A percentile compares a stretch with the other conserved stretches of the same genome.
phyloP scores from a whole-genome alignment of 2,797 vertebrate species.

The Chrosomus eos region DNA sequence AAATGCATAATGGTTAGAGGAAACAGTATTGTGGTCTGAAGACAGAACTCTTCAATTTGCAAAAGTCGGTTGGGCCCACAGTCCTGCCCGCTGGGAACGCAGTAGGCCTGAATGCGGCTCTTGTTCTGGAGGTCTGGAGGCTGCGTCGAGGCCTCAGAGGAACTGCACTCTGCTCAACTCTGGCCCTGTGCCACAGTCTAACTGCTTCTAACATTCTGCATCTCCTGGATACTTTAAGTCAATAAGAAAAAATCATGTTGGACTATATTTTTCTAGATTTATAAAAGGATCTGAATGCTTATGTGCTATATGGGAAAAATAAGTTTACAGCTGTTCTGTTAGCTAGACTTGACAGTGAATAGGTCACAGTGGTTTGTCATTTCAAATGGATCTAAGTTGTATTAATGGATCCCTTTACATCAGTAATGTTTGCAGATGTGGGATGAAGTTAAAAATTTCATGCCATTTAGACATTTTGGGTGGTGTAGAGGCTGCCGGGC shows the following conservation, averaged over 20 bases:
- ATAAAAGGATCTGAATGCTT: background rate
- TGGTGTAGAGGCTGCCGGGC: background rate
- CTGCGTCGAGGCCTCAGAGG: slow-evolving; percentile 37
- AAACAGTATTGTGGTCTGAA: slow-evolving; percentile 16
- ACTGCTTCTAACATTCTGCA: slow-evolving; percentile 24
- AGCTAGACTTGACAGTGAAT: background rate
- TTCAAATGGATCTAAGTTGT: slow-evolving; percentile 2
- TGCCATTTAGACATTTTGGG: background rate
- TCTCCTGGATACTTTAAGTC: slow-evolving; percentile 1
- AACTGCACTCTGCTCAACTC: slow-evolving; percentile 23
- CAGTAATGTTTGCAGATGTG: background rate
- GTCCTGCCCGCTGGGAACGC: slow-evolving; percentile 18
- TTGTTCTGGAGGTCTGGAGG: slow-evolving; percentile 48
- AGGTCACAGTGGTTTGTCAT: background rate
- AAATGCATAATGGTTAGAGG: slow-evolving; percentile 14
- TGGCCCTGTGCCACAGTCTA: slow-evolving; percentile 30
- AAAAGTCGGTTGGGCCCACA: slow-evolving; percentile 1
- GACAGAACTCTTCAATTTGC: slow-evolving; percentile 4
- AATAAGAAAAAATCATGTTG: background rate
- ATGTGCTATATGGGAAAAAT: background rate
- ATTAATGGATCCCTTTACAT: background rate
- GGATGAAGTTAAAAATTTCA: background rate
- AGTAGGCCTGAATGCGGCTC: slow-evolving; percentile 39
- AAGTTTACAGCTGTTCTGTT: background rate
- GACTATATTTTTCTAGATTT: background rate